Evolutionary conservation across 2,888 invertebrate genomes (phyloP).

Genomic region (Leptinotarsa haldemani): DNA sequence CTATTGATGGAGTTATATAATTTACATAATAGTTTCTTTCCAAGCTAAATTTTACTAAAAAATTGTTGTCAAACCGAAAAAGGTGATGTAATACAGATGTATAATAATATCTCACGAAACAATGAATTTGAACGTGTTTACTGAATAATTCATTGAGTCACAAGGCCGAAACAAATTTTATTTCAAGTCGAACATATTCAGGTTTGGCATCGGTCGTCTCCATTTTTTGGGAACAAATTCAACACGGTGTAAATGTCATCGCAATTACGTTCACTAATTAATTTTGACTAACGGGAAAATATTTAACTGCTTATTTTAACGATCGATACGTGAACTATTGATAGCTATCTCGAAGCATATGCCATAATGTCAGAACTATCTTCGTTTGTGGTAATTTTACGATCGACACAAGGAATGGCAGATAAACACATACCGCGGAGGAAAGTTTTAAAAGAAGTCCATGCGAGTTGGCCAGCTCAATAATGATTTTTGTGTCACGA

Average conservation of each 20-base stretch:
- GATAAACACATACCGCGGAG: too few relatives aligned
- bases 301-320: constrained; percentile 3
- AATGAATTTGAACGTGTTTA: constrained; percentile 14
- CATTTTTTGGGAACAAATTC: constrained; percentile 13
- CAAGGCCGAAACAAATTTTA: constrained; percentile 8
- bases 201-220: constrained; percentile 7
- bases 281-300: not conserved
- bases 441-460: too few relatives aligned
- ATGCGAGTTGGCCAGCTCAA: too few relatives aligned
- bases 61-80: constrained; percentile 1
- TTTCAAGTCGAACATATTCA: constrained; percentile 13
- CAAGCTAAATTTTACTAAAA: constrained; percentile 6
- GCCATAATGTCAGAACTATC: not conserved
- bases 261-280: constrained; percentile 7
- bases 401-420: not conserved
- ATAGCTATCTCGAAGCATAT: not conserved
- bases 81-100: constrained; percentile 11
- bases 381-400: not conserved
- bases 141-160: not conserved
- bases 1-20: not conserved
- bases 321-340: not conserved
- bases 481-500: too few relatives aligned
- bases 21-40: not conserved
- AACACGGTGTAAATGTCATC: constrained; percentile 19
- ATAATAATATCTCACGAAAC: constrained; percentile 15